These are phyloP conservation scores for Brachionus koreanus DNA, from an alignment of 1,140 invertebrate species.

Conservation along the genomic window DNA sequence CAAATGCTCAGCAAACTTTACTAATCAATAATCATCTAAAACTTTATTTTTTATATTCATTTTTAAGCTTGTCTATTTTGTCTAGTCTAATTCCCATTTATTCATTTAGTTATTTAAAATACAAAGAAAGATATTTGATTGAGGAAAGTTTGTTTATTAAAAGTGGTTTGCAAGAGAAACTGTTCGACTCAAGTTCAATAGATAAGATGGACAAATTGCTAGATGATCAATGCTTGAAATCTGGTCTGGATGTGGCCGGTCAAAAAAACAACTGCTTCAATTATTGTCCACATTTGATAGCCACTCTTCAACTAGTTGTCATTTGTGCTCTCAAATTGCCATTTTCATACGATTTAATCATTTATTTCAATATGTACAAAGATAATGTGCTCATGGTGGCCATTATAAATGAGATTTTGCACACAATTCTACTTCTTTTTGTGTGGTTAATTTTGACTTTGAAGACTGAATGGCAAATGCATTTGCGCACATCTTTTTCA, in stretches of 20 bases:
- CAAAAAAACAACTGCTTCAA: slow-evolving; percentile 2
- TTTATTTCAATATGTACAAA: slow-evolving; percentile 11
- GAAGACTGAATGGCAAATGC: slow-evolving; percentile 17
- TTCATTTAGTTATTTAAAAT: slow-evolving; percentile 23
- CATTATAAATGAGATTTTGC: slow-evolving; percentile 12
- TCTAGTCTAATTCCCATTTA: background rate
- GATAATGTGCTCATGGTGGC: background rate
- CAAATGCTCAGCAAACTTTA: background rate
- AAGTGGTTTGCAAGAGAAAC: background rate
- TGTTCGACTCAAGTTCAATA: background rate
- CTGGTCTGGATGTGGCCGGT: background rate
- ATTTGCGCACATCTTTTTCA: slow-evolving; percentile 11
- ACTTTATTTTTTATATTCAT: background rate
- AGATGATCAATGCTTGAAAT: background rate
- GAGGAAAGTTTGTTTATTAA: background rate
- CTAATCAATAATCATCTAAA: background rate
- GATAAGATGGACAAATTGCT: background rate
- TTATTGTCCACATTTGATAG: slow-evolving; percentile 33
- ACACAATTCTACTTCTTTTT: slow-evolving; percentile 14
- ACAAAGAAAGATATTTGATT: background rate
- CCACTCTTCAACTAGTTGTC: background rate
- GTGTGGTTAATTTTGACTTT: background rate
- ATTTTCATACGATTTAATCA: slow-evolving; percentile 11
- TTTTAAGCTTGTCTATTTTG: background rate
- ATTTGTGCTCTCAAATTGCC: slow-evolving; percentile 11